Percentiles rank a stretch among this genome's conserved stretches.
Evolutionary conservation across 2,113 vertebrate genomes (phyloP).

Genomic region (zebrafish (Danio rerio)): GRCz12tu NC_133188.1:11938001-11938500

Average conservation of each 20-base stretch:
- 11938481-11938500: no score
- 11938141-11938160: neutral
- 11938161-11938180: neutral
- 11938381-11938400: neutral
- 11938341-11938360: neutral
- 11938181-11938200: neutral
- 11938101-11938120: neutral
- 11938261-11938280: conserved; percentile 1
- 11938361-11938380: conserved; percentile 3
- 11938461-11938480: neutral
- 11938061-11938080: no score
- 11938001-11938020: neutral
- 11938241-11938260: neutral
- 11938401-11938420: neutral
- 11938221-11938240: neutral
- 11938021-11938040: no score
- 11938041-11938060: no score
- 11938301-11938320: neutral
- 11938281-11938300: neutral
- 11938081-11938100: neutral
- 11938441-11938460: neutral
- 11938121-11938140: neutral
- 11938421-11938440: no score
- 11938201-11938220: neutral
- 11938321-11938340: conserved; percentile 10